Percentiles rank a stretch among this genome's conserved stretches.
These are phyloP conservation scores for Rhagium mordax DNA, from an alignment of 2,888 invertebrate genomes.

Conservation along the genomic window DNA sequence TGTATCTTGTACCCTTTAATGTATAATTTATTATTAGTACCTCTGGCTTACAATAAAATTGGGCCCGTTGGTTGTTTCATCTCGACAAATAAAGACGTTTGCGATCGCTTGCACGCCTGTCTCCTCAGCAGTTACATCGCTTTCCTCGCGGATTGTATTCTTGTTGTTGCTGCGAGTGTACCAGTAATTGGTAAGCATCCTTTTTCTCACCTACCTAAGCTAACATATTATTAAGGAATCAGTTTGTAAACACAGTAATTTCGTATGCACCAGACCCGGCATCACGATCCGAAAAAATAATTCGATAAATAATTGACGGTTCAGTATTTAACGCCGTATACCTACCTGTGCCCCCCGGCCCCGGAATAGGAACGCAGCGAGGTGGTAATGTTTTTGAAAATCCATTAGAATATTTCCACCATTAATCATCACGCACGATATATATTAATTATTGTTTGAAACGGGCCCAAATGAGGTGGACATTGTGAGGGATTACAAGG, in stretches of 20 bases:
- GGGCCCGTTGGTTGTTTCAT: too few species aligned
- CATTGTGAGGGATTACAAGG: not conserved
- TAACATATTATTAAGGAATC: constrained; percentile 60
- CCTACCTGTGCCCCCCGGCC: not conserved
- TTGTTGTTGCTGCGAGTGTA: constrained; percentile 34
- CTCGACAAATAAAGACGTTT: too few species aligned
- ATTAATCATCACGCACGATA: constrained; percentile 11
- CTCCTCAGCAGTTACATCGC: too few species aligned
- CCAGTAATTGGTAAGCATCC: constrained; percentile 49
- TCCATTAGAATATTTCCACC: constrained; percentile 8
- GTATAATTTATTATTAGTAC: too few species aligned
- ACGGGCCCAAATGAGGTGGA: constrained; percentile 6
- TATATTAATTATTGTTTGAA: constrained; percentile 14
- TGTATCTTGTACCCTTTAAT: too few species aligned
- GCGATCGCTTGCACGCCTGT: too few species aligned
- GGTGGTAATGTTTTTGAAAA: constrained; percentile 3
- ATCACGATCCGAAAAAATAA: constrained; percentile 4
- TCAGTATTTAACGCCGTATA: not conserved
- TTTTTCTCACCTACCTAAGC: constrained; percentile 56
- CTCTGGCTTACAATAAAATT: too few species aligned
- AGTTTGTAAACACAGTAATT: constrained; percentile 58
- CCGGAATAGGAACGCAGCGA: not conserved
- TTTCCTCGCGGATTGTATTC: constrained; percentile 9
- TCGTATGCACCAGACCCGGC: constrained; percentile 43
- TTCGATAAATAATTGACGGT: constrained; percentile 13